Evolutionary conservation across 2,113 vertebrate species (phyloP), one percentile per base, ranked within the genome.

Genomic region (Phainopepla nitens): DNA sequence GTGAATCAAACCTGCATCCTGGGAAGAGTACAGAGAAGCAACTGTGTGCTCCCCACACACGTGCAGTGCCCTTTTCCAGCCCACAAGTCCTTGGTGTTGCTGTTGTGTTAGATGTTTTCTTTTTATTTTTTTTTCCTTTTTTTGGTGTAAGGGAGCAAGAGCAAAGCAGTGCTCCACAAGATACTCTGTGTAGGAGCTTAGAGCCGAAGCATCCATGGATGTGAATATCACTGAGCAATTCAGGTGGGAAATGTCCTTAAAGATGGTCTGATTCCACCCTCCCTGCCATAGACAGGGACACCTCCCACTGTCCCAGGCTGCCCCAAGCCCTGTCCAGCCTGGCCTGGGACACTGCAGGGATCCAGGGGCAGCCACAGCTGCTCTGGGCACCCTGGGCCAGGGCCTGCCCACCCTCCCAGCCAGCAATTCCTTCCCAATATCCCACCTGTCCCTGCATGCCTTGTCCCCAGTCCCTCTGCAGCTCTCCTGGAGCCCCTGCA

Each of bases 281-380:
- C 2, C 4, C 8, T 60, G n/a, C 47, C 53, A 35, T 47, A 44
- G 5, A 3, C 18, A 33, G 11, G 13, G 61, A 15, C 45, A 45
- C 2, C 11, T 82, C 2, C 45, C 33, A 45, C 28, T 12, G 0
- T 3, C 5, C 27, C 51, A 75, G 13, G 9, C 0, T n/a, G 9
- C 7, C 41, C 39, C 16, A 2, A 53, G 18, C 28, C 51, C 39
- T 5, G 5, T 66, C 69, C 45, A 75, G 0, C 53, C 53, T 53
- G 45, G 28, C 39, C 44, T 28, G 3, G 60, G 22, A 0, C 51
- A 73, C 33, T 58, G 0, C 27, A 82, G 53, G 51, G 77, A 58
- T 82, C 6, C 82, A 84, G 69, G 53, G 69, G 4, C 60, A 75
- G 69, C 44, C 87, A 3, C 68, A 89, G 51, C 60, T 58, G 16